Conservation (phyloP, 2,888 invertebrate species). For the Drosophila lutescens region DNA sequence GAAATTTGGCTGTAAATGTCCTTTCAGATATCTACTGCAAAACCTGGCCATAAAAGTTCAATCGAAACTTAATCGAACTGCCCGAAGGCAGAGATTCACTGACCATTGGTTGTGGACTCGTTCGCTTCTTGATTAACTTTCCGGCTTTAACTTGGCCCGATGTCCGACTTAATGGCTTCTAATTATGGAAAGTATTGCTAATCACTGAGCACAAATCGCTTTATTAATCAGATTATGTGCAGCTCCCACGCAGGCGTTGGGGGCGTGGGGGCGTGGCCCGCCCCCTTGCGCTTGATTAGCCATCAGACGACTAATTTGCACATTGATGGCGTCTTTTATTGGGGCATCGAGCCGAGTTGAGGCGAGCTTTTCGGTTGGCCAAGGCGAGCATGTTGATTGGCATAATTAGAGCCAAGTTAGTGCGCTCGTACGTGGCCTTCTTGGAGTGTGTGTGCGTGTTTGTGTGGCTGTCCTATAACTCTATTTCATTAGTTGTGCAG, state of each 20-base stretch:
- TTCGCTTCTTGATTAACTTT: constrained; percentile 27
- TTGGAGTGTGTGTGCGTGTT: background rate
- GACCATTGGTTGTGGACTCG: background rate
- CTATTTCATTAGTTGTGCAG: constrained; percentile 74
- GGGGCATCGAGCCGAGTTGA: constrained; percentile 42
- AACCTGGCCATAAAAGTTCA: constrained; percentile 18
- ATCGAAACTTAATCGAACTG: constrained; percentile 24
- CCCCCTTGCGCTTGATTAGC: constrained; percentile 61
- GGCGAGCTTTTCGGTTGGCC: constrained; percentile 29
- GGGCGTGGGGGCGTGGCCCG: constrained; percentile 24
- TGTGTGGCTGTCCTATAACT: constrained; percentile 45
- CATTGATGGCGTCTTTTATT: constrained; percentile 78
- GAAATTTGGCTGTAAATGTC: background rate
- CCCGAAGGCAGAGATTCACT: background rate
- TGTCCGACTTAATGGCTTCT: constrained; percentile 60
- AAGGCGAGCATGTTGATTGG: constrained; percentile 65
- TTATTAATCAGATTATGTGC: constrained; percentile 75
- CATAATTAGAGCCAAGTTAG: constrained; percentile 63
- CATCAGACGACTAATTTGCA: constrained; percentile 75
- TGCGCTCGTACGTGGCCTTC: constrained; percentile 15
- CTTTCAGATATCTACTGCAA: background rate
- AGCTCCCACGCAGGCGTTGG: constrained; percentile 29
- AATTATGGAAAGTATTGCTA: constrained; percentile 78
- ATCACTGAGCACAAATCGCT: constrained; percentile 72
- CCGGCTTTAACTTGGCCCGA: constrained; percentile 16